phyloP scores from a whole-genome alignment of 2,888 invertebrate species.

The Penaeus monodon region DNA sequence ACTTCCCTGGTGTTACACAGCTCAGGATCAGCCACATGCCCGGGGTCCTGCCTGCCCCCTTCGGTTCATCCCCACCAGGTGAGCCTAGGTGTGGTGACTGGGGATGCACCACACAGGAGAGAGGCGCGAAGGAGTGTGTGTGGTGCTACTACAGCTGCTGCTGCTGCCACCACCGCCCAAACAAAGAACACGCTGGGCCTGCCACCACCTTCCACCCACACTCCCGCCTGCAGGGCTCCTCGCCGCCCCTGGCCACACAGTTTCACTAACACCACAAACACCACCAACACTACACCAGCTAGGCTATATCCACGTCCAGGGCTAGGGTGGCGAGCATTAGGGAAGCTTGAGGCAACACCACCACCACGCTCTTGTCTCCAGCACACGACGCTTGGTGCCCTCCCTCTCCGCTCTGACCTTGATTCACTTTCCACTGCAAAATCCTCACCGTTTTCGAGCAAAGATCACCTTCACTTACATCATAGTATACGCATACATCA shows the following conservation, averaged over 20 bases:
- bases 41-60: too few species aligned
- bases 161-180: conserved; percentile 27
- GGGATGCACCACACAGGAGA: background rate
- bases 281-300: too few species aligned
- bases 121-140: background rate
- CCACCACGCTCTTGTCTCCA: conserved; percentile 16
- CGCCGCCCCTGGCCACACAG: too few species aligned
- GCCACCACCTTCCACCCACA: conserved; percentile 25
- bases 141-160: conserved; percentile 42
- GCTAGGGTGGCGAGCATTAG: conserved; percentile 13
- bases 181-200: conserved; percentile 34
- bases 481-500: conserved; percentile 20
- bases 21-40: too few species aligned
- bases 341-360: conserved; percentile 16
- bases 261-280: too few species aligned
- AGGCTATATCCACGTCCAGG: too few species aligned
- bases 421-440: conserved; percentile 31
- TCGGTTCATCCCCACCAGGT: too few species aligned
- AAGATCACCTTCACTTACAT: conserved; percentile 26
- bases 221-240: conserved; percentile 3
- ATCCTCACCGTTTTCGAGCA: conserved; percentile 9
- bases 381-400: conserved; percentile 26
- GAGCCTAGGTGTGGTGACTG: too few species aligned
- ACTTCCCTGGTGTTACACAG: too few species aligned
- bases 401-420: conserved; percentile 24